These are phyloP conservation scores for Lepas anatifera DNA, from an alignment of 2,888 invertebrate genomes.

Conservation along the genomic window DNA sequence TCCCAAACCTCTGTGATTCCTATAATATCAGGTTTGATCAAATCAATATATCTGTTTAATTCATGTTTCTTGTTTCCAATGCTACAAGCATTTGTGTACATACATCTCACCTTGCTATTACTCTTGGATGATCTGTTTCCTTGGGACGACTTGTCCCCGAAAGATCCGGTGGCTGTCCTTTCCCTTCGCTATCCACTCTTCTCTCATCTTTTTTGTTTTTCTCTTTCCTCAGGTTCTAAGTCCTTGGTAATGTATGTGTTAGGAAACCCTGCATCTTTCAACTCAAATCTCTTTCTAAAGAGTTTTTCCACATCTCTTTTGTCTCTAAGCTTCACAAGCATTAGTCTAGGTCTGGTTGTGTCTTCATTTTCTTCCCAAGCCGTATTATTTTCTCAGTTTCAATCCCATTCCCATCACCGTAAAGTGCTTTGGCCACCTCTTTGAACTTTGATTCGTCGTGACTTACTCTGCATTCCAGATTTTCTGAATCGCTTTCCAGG, in stretches of 20 bases:
- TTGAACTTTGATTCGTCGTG: not conserved
- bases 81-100: not conserved
- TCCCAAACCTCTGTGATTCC: not conserved
- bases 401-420: not conserved
- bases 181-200: not conserved
- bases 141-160: not conserved
- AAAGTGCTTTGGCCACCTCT: not conserved
- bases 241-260: not conserved
- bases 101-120: too few species aligned
- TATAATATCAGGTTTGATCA: not conserved
- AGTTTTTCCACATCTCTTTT: not conserved
- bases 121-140: not conserved
- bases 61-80: not conserved
- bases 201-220: not conserved
- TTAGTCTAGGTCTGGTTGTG: too few species aligned
- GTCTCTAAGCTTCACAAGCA: too few species aligned
- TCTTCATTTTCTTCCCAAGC: too few species aligned
- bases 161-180: not conserved
- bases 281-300: not conserved
- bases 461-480: not conserved
- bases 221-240: not conserved
- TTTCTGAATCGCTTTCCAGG: not conserved
- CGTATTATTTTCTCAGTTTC: not conserved
- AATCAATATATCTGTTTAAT: not conserved
- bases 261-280: not conserved